These are phyloP conservation scores for Hermodice carunculata DNA, from an alignment of 2,888 invertebrate genomes.

Conservation along the genomic window DNA sequence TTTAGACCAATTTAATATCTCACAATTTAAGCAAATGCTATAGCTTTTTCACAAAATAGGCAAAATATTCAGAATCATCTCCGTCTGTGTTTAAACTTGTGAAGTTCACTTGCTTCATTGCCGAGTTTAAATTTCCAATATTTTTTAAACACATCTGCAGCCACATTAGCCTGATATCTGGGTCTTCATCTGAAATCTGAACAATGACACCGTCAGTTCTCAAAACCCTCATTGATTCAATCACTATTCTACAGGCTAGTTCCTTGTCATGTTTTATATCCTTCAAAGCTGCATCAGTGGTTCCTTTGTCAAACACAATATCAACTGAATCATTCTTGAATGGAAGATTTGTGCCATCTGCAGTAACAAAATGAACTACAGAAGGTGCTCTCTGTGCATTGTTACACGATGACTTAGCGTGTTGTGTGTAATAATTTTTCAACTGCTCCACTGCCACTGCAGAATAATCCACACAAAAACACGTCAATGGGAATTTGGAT, in stretches of 20 bases:
- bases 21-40: no score
- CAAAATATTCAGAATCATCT: no score
- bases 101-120: no score
- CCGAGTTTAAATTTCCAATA: no score
- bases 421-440: no score
- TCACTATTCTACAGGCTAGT: not conserved
- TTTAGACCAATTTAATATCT: no score
- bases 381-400: not conserved
- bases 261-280: not conserved
- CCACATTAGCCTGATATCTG: not conserved
- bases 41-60: no score
- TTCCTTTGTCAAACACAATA: constrained; percentile 12
- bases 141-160: no score
- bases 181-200: constrained; percentile 11
- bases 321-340: constrained; percentile 1
- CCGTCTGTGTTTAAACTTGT: no score
- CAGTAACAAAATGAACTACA: not conserved
- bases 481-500: not conserved
- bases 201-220: not conserved
- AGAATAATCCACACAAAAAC: constrained; percentile 6
- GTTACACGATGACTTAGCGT: no score
- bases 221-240: constrained; percentile 3
- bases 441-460: not conserved
- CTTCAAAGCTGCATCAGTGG: constrained; percentile 9
- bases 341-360: not conserved